Base-by-base conservation (phyloP, 2,113 vertebrate species). In the Chauna torquata region DNA sequence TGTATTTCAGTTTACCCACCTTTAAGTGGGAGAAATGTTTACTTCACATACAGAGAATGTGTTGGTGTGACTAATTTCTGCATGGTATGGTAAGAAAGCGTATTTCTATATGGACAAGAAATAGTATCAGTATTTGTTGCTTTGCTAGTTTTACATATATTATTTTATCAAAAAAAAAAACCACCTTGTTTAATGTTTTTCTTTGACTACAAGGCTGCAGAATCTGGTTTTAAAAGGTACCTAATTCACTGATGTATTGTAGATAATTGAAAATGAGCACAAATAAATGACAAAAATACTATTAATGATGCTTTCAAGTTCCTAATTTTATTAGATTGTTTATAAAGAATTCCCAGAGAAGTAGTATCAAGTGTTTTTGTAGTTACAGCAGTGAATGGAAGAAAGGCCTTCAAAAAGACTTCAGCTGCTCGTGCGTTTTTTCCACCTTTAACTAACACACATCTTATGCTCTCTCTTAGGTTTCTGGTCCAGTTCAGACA, bases 401-500 rank as follows among this genome's bases (percentile, higher is more conserved):
- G 61, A 66, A 36, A 28, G 24, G 24, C 24, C 44, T 65, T 42
- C 28, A 49, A 13, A 64, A 24, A 74, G 17, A 9, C 50, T 78
- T 59, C 8, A 45, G 8, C 4, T 84, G 4, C 15, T 52, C 10
- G 0, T 36, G 5, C 40, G 8, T 19, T 47, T 34, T 65, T 42
- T 18, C 23, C 38, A 24, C 32, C n/a, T 66, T 72, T 72, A 49
- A 90, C 40, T 79, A 22, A 80, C 82, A 22, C 2, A 1, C 62
- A 15, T 89, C 23, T 83, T 76, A 8, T 77, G 94, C 50, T 40
- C 54, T 93, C 90, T 77, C 65, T 52, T 97, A 99, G 99, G 98
- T 99, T 99, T 91, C 98, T 99, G 92, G 99, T 99, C 82, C 99
- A 99, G 95, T 99, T 99, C 98, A 99, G 99, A 82, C 99, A 99